A percentile compares a stretch with the other conserved stretches of the same genome.
phyloP scores from a whole-genome alignment of 2,888 invertebrate species.

The Drosophila cognata region DNA sequence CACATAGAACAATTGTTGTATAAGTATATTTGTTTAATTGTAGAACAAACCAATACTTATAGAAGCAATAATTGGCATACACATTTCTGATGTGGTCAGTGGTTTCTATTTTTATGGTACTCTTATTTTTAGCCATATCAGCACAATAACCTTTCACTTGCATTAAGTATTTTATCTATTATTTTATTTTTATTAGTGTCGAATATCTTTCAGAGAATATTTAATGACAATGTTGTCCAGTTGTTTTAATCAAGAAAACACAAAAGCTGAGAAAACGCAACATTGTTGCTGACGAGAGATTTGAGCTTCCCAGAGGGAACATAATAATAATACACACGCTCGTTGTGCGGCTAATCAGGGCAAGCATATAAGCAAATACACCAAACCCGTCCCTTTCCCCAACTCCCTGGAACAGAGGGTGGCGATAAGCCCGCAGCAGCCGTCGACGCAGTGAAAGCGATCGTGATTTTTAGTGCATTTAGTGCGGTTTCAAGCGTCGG shows the following conservation, averaged over 20 bases:
- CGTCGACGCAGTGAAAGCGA: conserved; percentile 12
- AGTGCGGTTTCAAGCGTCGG: conserved; percentile 47
- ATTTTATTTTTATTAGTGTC: not conserved
- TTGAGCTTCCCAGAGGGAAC: conserved; percentile 37
- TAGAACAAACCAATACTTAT: not conserved
- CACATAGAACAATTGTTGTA: not conserved
- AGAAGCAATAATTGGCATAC: not conserved
- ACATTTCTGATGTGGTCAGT: not conserved
- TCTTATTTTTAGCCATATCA: too few relatives aligned
- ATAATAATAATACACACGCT: conserved; percentile 46
- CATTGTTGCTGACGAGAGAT: conserved; percentile 39
- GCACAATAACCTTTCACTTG: not conserved
- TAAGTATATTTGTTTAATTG: not conserved
- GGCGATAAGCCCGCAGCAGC: conserved; percentile 45
- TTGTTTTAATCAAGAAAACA: not conserved
- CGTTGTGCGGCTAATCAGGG: conserved; percentile 33
- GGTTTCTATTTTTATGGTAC: not conserved
- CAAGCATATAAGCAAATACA: conserved; percentile 3
- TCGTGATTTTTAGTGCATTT: conserved; percentile 34
- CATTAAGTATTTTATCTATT: not conserved
- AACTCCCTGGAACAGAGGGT: not conserved
- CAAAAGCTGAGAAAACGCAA: conserved; percentile 18
- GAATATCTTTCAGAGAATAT: not conserved
- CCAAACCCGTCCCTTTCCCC: not conserved
- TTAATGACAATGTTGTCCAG: not conserved